These are phyloP conservation scores for Falco berigora DNA, from an alignment of 2,797 vertebrate genomes.

Conservation along the genomic window DNA sequence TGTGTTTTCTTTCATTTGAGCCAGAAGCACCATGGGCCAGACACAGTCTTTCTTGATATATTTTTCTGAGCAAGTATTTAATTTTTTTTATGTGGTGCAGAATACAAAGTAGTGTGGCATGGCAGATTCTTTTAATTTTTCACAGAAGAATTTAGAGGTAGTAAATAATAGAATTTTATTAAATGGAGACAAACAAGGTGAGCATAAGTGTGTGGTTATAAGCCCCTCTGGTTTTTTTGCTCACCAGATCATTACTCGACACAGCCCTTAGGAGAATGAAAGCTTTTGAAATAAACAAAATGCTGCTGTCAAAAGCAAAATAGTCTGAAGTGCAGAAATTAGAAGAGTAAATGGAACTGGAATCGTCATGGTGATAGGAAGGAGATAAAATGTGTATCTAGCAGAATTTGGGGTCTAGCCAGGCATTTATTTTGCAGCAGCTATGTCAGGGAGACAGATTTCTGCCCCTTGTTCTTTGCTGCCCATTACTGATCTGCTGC, in stretches of 20 bases:
- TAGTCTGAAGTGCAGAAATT: conserved; percentile 31
- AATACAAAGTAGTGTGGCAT: not conserved
- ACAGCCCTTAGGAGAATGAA: not conserved
- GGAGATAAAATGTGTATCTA: not conserved
- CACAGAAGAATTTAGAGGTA: not conserved
- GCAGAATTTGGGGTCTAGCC: conserved; percentile 11
- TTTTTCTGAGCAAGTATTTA: not conserved
- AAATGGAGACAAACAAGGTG: not conserved
- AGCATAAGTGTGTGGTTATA: not conserved
- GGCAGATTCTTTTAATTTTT: not conserved
- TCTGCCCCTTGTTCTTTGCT: not conserved
- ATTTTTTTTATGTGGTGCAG: not conserved
- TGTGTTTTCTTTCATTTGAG: not conserved
- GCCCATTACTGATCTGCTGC: conserved; percentile 3
- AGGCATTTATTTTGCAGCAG: not conserved
- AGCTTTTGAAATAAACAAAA: conserved; percentile 47
- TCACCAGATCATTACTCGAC: conserved; percentile 11
- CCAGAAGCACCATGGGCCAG: conserved; percentile 4
- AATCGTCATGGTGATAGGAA: not conserved
- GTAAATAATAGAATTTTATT: conserved; percentile 1
- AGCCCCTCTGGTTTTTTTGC: not conserved
- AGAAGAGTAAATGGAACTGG: conserved; percentile 38
- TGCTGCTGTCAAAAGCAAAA: conserved; percentile 45
- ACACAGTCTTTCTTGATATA: not conserved
- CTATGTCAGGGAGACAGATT: not conserved